Conservation (phyloP, 2,888 invertebrate genomes). For the Lysandra bellargus region DNA sequence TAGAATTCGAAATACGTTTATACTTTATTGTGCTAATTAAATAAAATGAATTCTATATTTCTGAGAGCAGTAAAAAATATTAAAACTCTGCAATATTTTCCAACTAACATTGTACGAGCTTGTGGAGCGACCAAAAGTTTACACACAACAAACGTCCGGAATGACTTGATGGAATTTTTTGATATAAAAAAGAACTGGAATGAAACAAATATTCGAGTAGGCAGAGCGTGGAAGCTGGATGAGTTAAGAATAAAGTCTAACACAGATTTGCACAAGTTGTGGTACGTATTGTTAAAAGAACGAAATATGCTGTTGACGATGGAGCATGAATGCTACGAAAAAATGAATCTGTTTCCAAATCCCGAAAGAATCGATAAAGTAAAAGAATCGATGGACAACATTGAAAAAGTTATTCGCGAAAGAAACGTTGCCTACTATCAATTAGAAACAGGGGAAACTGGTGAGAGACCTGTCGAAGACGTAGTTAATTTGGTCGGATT, state of each 20-base stretch:
- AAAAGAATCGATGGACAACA: constrained; percentile 95
- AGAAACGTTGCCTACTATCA: constrained; percentile 93
- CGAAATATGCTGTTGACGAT: constrained; percentile 98
- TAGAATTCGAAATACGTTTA: neutral
- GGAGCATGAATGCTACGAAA: constrained; percentile 89
- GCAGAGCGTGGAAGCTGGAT: constrained; percentile 92
- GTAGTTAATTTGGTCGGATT: constrained; percentile 83
- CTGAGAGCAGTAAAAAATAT: neutral
- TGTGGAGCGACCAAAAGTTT: constrained; percentile 44
- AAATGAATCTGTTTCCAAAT: constrained; percentile 88
- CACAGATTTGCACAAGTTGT: constrained; percentile 96
- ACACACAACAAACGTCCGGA: constrained; percentile 61
- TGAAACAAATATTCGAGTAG: constrained; percentile 86
- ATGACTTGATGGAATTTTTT: constrained; percentile 92
- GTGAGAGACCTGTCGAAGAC: constrained; percentile 85
- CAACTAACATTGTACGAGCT: constrained; percentile 48
- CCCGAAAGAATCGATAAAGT: constrained; percentile 97
- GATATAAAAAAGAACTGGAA: constrained; percentile 93
- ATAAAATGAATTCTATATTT: constrained; percentile 24
- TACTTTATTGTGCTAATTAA: neutral
- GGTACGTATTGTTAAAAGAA: constrained; percentile 96
- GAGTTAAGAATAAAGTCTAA: constrained; percentile 97
- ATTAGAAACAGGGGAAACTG: constrained; percentile 93
- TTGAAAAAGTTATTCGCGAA: constrained; percentile 94
- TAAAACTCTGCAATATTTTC: constrained; percentile 22